Conservation (phyloP, 1,140 invertebrate genomes). For the Chrysomallon squamiferum region DNA sequence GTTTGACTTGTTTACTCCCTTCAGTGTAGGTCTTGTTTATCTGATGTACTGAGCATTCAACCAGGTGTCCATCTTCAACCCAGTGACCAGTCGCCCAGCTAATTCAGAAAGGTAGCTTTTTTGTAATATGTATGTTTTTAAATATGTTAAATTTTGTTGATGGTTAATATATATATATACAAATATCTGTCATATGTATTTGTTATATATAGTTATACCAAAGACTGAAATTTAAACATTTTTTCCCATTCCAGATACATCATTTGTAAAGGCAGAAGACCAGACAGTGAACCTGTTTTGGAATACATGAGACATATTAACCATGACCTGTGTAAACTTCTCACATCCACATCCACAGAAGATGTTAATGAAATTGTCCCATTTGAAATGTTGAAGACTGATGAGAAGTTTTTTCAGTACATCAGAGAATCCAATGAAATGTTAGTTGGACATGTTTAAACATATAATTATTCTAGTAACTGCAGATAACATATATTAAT, state of each 20-base stretch:
- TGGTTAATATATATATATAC: not conserved
- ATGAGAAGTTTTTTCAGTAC: conserved; percentile 79
- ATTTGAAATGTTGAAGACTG: conserved; percentile 71
- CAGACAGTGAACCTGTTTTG: conserved; percentile 68
- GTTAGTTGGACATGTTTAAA: conserved; percentile 65
- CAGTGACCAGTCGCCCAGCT: conserved; percentile 95
- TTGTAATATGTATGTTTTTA: not conserved
- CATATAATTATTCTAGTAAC: too few relatives aligned
- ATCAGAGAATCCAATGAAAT: conserved; percentile 81
- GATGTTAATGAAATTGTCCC: conserved; percentile 75
- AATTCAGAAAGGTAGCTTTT: conserved; percentile 93
- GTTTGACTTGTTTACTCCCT: conserved; percentile 94
- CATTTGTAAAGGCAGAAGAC: conserved; percentile 81
- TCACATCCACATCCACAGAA: conserved; percentile 33
- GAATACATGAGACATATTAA: conserved; percentile 75
- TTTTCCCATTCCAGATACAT: conserved; percentile 79
- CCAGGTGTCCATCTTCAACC: conserved; percentile 87
- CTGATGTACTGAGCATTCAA: conserved; percentile 93
- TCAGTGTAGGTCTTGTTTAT: conserved; percentile 92
- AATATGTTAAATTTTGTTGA: too few relatives aligned
- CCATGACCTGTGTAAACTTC: conserved; percentile 45
- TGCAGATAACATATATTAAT: too few relatives aligned
- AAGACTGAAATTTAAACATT: too few relatives aligned
- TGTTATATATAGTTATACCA: too few relatives aligned
- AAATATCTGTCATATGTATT: too few relatives aligned